Percentiles rank a stretch among this genome's conserved stretches.
Evolutionary conservation across 2,113 vertebrate genomes (phyloP).

Genomic region (Nematolebias whitei): DNA sequence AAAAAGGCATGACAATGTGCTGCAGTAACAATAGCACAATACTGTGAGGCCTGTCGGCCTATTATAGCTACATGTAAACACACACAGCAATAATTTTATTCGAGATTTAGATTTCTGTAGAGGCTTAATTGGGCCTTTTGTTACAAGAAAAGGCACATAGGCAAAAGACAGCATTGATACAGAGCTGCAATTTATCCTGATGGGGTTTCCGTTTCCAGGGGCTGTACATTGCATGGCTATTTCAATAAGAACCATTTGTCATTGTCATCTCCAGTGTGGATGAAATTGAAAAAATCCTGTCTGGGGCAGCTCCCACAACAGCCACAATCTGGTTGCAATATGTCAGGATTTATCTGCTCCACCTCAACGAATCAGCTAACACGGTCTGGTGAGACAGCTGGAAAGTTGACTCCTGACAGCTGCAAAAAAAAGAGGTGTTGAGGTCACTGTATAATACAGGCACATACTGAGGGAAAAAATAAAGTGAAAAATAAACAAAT

Average conservation of each 20-base stretch:
- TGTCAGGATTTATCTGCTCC: conserved; percentile 73
- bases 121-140: conserved; percentile 54
- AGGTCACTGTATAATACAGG: conserved; percentile 20
- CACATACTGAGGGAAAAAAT: neutral
- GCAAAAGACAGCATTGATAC: conserved; percentile 75
- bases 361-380: conserved; percentile 62
- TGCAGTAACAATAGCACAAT: conserved; percentile 2
- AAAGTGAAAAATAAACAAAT: neutral
- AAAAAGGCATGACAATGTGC: conserved; percentile 15
- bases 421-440: conserved; percentile 8
- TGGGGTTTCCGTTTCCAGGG: conserved; percentile 77
- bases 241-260: conserved; percentile 72
- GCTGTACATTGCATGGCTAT: conserved; percentile 58
- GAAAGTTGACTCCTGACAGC: conserved; percentile 52
- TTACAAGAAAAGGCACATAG: conserved; percentile 38
- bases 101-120: conserved; percentile 15
- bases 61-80: conserved; percentile 19
- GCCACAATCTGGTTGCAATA: conserved; percentile 56
- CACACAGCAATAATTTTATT: conserved; percentile 10
- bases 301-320: conserved; percentile 45
- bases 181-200: conserved; percentile 77
- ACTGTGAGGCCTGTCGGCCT: conserved; percentile 5
- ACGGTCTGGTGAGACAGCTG: conserved; percentile 50
- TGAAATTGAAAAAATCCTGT: conserved; percentile 74
- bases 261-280: conserved; percentile 61